phyloP scores from a whole-genome alignment of 2,113 vertebrate genomes.

The Theropithecus gelada region DNA sequence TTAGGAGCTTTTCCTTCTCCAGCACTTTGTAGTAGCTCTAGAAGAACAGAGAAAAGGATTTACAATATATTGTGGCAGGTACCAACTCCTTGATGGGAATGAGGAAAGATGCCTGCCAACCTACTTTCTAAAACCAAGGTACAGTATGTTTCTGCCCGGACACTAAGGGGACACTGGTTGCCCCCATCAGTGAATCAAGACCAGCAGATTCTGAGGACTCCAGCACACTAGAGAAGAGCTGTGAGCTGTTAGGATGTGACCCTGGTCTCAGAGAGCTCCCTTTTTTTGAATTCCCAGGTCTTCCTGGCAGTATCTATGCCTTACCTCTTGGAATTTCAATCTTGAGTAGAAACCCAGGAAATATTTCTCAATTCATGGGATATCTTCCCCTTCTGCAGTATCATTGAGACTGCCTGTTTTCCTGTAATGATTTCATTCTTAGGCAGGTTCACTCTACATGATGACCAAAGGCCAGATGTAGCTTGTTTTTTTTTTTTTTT shows the following conservation, averaged over 20 bases:
- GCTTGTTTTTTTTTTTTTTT: neutral
- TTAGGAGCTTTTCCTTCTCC: constrained; percentile 89
- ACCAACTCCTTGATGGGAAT: neutral
- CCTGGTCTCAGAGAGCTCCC: constrained; percentile 64
- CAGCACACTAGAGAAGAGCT: constrained; percentile 69
- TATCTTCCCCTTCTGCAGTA: neutral
- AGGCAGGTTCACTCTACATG: neutral
- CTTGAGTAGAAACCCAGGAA: neutral
- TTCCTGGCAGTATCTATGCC: neutral
- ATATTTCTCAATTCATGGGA: neutral
- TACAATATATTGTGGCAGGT: neutral
- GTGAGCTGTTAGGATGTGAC: constrained; percentile 70
- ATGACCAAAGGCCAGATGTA: neutral
- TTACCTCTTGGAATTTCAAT: neutral
- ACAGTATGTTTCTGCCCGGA: constrained; percentile 62
- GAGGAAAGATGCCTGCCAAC: neutral
- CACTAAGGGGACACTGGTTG: constrained; percentile 40
- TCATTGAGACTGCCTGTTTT: neutral
- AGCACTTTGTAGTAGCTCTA: constrained; percentile 89
- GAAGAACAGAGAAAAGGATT: neutral
- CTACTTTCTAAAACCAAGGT: neutral
- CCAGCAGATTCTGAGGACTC: constrained; percentile 62
- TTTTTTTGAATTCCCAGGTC: constrained; percentile 6
- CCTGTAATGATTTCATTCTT: constrained; percentile 35
- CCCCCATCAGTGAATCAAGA: constrained; percentile 59